Evolutionary conservation across 2,797 vertebrate species (phyloP).

Genomic region (Spinibarbus caldwelli): DNA sequence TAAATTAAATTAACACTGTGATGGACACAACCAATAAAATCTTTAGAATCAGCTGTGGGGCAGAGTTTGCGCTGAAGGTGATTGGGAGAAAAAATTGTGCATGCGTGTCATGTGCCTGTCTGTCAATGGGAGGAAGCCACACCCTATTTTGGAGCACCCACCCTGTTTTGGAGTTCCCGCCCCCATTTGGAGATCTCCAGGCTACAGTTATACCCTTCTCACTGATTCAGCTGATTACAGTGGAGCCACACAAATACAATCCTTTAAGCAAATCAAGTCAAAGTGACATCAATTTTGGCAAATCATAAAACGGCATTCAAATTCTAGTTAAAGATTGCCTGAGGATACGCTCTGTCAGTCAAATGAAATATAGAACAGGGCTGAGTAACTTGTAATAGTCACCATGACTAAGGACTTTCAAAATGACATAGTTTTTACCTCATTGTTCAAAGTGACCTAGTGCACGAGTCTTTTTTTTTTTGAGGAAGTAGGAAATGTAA

Average conservation of each 20-base stretch:
- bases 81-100: too few species aligned
- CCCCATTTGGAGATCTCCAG: too few species aligned
- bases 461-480: neutral
- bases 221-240: neutral
- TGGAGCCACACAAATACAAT: conserved; percentile 2
- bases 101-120: too few species aligned
- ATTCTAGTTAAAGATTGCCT: neutral
- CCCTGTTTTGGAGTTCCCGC: too few species aligned
- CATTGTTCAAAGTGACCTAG: neutral
- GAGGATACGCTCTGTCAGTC: neutral
- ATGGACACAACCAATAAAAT: too few species aligned
- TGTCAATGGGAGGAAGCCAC: too few species aligned
- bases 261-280: conserved; percentile 7
- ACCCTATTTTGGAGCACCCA: too few species aligned
- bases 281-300: conserved; percentile 2
- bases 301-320: conserved; percentile 4
- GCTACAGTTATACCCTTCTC: too few species aligned
- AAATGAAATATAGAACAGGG: neutral
- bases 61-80: too few species aligned
- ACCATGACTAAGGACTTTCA: conserved; percentile 49
- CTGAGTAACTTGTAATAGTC: conserved; percentile 6
- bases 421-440: conserved; percentile 12
- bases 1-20: too few species aligned
- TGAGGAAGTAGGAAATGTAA: conserved; percentile 15
- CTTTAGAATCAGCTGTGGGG: too few species aligned